Percentiles rank a stretch among this genome's conserved stretches.
Evolutionary conservation across 2,113 vertebrate species (phyloP).

Genomic region (Lipotes vexillifer): DNA sequence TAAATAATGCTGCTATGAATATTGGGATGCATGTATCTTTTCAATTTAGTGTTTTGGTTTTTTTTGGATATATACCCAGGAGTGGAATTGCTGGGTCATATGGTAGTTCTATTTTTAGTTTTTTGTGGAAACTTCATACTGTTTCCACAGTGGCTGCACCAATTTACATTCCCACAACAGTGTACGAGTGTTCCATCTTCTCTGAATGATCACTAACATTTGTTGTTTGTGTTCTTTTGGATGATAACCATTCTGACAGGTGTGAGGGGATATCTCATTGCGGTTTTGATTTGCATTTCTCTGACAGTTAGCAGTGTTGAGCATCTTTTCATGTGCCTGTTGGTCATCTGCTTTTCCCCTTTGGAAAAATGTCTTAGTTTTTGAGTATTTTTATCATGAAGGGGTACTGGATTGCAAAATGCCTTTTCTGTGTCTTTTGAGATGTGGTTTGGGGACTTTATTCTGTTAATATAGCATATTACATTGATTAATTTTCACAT

Average conservation of each 20-base stretch:
- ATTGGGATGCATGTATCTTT: no score
- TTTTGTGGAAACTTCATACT: neutral
- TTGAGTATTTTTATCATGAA: neutral
- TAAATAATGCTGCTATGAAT: no score
- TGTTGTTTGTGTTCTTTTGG: neutral
- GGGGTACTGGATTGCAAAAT: neutral
- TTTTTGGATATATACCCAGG: no score
- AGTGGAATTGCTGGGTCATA: neutral
- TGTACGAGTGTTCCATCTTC: neutral
- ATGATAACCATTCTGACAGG: neutral
- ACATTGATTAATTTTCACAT: neutral
- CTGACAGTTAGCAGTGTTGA: neutral
- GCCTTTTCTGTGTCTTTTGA: neutral
- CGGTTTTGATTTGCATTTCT: neutral
- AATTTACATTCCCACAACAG: neutral
- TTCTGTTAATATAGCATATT: neutral
- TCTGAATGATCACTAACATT: neutral
- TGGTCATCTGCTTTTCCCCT: neutral
- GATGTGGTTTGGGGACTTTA: neutral
- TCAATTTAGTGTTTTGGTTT: no score
- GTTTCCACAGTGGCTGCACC: neutral
- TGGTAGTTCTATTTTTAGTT: neutral
- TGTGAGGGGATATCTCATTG: neutral
- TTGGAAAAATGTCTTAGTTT: neutral
- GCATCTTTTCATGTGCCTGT: neutral